These are phyloP conservation scores for Ciona savignyi DNA, from an alignment of 23 tunicate genomes.

Conservation along the genomic window DNA sequence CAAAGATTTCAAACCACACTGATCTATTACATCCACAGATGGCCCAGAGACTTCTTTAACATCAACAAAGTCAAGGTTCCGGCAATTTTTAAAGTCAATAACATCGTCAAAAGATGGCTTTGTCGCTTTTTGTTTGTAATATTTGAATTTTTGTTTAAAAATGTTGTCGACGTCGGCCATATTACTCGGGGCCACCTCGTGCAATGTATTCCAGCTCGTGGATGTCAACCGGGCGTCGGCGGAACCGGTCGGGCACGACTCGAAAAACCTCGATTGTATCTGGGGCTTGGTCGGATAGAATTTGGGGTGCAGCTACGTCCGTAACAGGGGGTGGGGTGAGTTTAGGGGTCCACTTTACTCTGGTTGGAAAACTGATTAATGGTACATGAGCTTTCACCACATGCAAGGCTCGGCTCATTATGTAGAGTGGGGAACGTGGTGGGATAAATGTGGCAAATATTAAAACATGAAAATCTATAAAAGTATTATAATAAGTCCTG, in stretches of 20 bases:
- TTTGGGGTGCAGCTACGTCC: not conserved
- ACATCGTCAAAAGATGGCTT: constrained; percentile 61
- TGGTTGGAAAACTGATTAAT: constrained; percentile 70
- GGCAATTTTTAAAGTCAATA: constrained; percentile 34
- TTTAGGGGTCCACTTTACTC: constrained; percentile 87
- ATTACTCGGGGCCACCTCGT: constrained; percentile 85
- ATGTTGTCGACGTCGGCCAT: constrained; percentile 5
- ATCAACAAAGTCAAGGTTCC: not conserved
- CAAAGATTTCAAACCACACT: constrained; percentile 20
- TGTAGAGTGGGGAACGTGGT: constrained; percentile 14
- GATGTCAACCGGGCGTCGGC: constrained; percentile 61
- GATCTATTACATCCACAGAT: not conserved
- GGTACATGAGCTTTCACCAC: constrained; percentile 81
- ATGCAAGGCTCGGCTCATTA: constrained; percentile 62
- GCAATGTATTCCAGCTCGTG: constrained; percentile 80
- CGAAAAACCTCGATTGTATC: constrained; percentile 95
- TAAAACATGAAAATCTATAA: too few species aligned
- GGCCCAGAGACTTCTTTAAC: not conserved
- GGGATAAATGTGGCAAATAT: too few species aligned
- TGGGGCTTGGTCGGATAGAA: not conserved
- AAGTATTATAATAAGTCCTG: too few species aligned
- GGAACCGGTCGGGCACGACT: constrained; percentile 78
- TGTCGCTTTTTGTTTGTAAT: constrained; percentile 69
- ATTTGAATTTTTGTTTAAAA: constrained; percentile 73
- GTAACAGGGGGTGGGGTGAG: constrained; percentile 12